Conservation (phyloP, 2,797 vertebrate species). For the Petrocephalus sullivani region DNA sequence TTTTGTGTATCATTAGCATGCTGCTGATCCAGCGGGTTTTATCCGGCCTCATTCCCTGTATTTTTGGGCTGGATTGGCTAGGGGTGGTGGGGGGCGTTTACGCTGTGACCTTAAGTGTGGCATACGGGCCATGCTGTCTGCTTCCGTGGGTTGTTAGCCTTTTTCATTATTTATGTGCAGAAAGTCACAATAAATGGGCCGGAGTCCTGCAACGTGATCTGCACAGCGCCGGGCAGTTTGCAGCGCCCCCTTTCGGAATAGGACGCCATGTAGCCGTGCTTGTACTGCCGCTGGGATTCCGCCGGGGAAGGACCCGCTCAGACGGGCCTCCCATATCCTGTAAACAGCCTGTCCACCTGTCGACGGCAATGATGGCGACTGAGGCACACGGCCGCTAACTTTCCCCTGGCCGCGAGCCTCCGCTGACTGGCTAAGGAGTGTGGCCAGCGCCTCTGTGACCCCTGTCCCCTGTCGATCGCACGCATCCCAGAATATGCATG, state of each 20-base stretch:
- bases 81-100: neutral
- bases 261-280: neutral
- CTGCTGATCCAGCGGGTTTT: conserved; percentile 46
- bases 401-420: neutral
- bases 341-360: conserved; percentile 25
- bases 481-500: neutral
- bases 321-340: neutral
- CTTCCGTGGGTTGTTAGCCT: conserved; percentile 40
- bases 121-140: conserved; percentile 50
- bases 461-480: neutral
- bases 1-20: conserved; percentile 46
- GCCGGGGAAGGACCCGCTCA: neutral
- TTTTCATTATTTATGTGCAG: conserved; percentile 58
- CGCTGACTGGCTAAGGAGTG: neutral
- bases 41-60: conserved; percentile 27
- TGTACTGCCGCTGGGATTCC: neutral
- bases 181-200: conserved; percentile 55
- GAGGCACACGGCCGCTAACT: neutral
- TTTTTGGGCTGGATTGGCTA: neutral
- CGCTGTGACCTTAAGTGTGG: conserved; percentile 40
- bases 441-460: neutral
- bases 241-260: neutral
- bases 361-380: conserved; percentile 12
- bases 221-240: neutral
- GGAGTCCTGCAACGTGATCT: conserved; percentile 38